These are phyloP conservation scores for Dendronephthya gigantea DNA, from an alignment of 64 coral and sea anemone species.

Conservation along the genomic window DNA sequence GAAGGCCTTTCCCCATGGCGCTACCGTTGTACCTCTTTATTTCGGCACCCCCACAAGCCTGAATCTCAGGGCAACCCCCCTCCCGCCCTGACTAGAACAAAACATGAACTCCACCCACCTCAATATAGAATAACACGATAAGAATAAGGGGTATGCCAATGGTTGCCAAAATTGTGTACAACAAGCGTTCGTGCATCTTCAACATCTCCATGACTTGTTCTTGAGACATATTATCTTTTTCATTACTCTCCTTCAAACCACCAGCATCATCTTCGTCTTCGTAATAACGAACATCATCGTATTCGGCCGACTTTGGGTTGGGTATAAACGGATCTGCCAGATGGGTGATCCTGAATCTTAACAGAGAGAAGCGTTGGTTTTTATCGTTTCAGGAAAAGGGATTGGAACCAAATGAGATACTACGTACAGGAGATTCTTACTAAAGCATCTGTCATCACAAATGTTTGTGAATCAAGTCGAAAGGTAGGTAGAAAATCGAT, in stretches of 20 bases:
- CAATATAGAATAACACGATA: slow-evolving; percentile 77
- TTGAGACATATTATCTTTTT: not conserved
- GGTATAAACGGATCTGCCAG: slow-evolving; percentile 7
- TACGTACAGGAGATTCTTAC: no score
- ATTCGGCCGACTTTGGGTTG: not conserved
- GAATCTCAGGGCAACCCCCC: no score
- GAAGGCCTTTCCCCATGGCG: no score
- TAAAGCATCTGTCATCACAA: not conserved
- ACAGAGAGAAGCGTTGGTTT: no score
- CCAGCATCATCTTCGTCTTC: not conserved
- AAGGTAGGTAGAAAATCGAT: not conserved
- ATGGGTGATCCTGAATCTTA: not conserved
- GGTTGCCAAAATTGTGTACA: slow-evolving; percentile 92
- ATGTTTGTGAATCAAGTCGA: no score
- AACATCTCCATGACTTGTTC: slow-evolving; percentile 89
- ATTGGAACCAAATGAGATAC: no score
- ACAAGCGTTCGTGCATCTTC: slow-evolving; percentile 79
- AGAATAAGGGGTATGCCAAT: slow-evolving; percentile 98
- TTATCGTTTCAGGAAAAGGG: no score
- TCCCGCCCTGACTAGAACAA: no score
- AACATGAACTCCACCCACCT: slow-evolving; percentile 20
- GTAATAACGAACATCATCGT: not conserved
- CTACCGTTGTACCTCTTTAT: no score
- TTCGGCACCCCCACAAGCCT: no score
- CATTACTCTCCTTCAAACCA: not conserved